Conservation (phyloP, 2,113 vertebrate species). For the Sturnus vulgaris region DNA sequence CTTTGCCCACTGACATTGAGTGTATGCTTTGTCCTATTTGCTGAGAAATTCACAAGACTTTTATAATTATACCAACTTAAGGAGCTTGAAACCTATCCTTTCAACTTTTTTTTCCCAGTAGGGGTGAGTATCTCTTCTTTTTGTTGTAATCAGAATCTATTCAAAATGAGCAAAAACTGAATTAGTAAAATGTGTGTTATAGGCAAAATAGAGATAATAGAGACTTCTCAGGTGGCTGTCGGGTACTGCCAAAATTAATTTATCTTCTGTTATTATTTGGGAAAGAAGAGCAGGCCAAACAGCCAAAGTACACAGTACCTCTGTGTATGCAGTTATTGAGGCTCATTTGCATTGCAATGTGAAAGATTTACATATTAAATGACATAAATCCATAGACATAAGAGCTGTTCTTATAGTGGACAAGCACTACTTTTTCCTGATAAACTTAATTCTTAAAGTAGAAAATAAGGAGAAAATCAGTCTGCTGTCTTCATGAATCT, state of each 20-base stretch:
- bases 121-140: background rate
- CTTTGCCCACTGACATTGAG: background rate
- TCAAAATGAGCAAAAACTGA: background rate
- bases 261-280: background rate
- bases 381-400: background rate
- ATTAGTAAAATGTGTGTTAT: background rate
- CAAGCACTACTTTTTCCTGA: background rate
- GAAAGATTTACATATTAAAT: background rate
- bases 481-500: background rate
- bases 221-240: background rate
- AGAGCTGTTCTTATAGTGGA: background rate
- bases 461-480: background rate
- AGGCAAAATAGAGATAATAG: background rate
- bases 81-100: background rate
- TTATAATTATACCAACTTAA: background rate
- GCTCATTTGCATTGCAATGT: background rate
- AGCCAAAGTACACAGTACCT: background rate
- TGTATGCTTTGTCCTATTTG: background rate
- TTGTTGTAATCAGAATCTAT: background rate
- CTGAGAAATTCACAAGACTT: background rate
- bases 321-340: background rate
- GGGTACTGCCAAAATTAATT: background rate
- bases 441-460: background rate
- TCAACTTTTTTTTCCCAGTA: background rate
- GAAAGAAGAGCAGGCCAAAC: background rate